phyloP scores from a whole-genome alignment of 2,113 vertebrate genomes.

The Mungos mungo region DNA sequence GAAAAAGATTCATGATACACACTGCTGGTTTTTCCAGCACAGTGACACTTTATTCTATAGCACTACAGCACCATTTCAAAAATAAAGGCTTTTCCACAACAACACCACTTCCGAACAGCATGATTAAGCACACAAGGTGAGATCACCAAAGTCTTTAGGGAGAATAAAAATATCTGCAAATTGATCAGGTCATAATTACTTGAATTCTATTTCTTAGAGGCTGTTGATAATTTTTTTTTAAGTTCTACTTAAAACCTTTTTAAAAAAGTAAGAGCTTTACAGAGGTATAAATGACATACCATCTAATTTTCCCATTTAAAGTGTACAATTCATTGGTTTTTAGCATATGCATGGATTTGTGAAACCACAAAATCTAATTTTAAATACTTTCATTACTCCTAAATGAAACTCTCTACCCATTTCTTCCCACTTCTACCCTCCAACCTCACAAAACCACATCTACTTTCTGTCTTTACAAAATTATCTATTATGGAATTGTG shows the following conservation, averaged over 20 bases:
- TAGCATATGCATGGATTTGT: background rate
- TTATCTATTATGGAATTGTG: background rate
- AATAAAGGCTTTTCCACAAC: background rate
- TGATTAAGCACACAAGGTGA: background rate
- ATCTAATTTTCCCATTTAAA: background rate
- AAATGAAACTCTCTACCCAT: background rate
- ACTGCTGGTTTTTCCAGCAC: constrained; percentile 39
- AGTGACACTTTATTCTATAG: background rate
- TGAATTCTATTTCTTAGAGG: background rate
- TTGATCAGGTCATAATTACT: background rate
- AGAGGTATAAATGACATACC: background rate
- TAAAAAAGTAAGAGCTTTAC: background rate
- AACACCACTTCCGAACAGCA: background rate
- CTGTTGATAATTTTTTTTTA: background rate
- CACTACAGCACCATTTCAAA: background rate
- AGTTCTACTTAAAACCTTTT: background rate
- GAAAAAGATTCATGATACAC: constrained; percentile 2
- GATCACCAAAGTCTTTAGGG: background rate
- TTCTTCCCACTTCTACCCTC: background rate
- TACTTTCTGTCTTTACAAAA: background rate
- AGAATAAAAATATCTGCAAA: background rate
- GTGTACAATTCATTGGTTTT: background rate
- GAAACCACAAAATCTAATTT: background rate
- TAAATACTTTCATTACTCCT: background rate
- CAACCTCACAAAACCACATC: background rate